Conservation (phyloP, 2,113 vertebrate species). For the Connochaetes taurinus region DNA sequence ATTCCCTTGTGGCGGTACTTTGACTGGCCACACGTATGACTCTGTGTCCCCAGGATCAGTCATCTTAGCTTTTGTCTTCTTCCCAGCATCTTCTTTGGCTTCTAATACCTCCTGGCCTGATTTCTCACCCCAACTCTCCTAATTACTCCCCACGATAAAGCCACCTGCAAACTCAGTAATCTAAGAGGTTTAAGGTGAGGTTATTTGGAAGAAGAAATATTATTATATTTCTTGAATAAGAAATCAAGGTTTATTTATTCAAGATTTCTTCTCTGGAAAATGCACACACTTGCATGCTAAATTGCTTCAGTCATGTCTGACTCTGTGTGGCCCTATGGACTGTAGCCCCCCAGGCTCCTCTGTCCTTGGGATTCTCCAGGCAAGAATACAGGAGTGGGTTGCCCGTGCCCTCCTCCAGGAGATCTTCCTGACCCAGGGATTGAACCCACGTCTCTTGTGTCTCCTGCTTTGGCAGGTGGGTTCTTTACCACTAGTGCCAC, state of each 20-base stretch:
- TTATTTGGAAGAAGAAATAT: background rate
- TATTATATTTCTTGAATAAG: background rate
- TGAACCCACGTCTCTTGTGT: background rate
- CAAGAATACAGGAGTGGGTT: background rate
- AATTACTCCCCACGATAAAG: fast-evolving
- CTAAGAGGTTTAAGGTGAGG: too few relatives aligned
- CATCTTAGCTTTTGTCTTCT: background rate
- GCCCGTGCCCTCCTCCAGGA: background rate
- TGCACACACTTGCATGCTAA: background rate
- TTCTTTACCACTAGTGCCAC: background rate
- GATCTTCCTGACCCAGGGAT: background rate
- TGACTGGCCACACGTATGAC: fast-evolving
- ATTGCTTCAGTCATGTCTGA: background rate
- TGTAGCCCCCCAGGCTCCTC: background rate
- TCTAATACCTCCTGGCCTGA: fast-evolving
- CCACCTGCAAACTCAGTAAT: background rate
- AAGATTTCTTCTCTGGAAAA: background rate
- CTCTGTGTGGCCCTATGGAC: background rate
- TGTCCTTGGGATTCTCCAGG: background rate
- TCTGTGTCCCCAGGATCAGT: fast-evolving
- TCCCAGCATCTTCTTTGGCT: fast-evolving
- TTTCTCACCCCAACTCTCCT: background rate
- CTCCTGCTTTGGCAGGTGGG: background rate
- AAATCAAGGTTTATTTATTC: background rate
- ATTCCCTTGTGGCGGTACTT: fast-evolving